Evolutionary conservation across 2,797 vertebrate species (phyloP).

Genomic region (Protonibea diacanthus): DNA sequence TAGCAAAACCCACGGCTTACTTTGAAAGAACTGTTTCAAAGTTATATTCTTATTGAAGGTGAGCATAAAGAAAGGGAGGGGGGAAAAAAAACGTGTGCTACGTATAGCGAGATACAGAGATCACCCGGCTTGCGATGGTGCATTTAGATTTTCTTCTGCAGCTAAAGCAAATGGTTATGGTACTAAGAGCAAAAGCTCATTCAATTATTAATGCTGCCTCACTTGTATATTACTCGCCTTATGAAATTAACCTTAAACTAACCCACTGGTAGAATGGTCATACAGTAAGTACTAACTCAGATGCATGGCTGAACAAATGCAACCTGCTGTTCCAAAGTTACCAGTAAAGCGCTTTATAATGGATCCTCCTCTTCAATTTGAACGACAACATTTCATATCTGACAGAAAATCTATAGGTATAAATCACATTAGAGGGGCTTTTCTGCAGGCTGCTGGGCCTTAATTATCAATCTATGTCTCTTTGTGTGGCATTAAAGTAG

Average conservation of each 20-base stretch:
- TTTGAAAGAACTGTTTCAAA: conserved; percentile 29
- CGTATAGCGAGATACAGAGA: conserved; percentile 4
- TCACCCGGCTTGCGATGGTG: neutral
- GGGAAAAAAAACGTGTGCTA: neutral
- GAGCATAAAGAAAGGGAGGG: neutral
- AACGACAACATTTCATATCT: conserved; percentile 94
- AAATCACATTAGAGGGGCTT: conserved; percentile 95
- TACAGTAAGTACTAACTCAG: conserved; percentile 49
- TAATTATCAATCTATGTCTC: conserved; percentile 99
- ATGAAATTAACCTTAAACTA: conserved; percentile 74
- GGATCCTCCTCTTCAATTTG: conserved; percentile 94
- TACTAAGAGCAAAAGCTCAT: conserved; percentile 48
- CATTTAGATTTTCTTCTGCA: conserved; percentile 10
- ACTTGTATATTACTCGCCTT: conserved; percentile 46
- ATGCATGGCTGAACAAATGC: conserved; percentile 64
- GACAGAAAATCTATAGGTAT: conserved; percentile 99
- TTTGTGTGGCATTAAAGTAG: conserved; percentile 92
- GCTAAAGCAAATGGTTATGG: conserved; percentile 46
- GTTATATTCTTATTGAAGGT: conserved; percentile 28
- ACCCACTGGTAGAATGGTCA: conserved; percentile 24
- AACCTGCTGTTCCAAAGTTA: conserved; percentile 83
- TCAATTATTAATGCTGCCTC: conserved; percentile 59
- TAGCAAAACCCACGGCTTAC: neutral
- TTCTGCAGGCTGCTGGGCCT: conserved; percentile 90
- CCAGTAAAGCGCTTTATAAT: conserved; percentile 91